These are phyloP conservation scores for Lobophora halterata DNA, from an alignment of 2,888 invertebrate species.

Conservation along the genomic window DNA sequence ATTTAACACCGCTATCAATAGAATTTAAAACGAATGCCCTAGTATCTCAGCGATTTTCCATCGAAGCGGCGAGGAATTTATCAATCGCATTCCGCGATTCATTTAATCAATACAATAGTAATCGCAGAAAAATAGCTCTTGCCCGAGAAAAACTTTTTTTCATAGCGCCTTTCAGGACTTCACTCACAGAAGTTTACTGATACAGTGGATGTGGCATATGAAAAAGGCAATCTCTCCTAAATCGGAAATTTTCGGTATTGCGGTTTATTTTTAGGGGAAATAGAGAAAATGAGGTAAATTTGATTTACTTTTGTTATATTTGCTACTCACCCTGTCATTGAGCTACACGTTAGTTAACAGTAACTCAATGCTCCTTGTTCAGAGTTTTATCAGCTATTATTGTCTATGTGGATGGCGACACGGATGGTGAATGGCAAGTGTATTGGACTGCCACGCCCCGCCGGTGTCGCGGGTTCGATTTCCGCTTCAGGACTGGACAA, in stretches of 20 bases:
- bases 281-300: too few relatives aligned
- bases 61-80: constrained; percentile 29
- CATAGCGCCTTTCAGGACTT: constrained; percentile 48
- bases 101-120: constrained; percentile 61
- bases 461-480: too few relatives aligned
- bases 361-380: too few relatives aligned
- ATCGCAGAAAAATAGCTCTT: constrained; percentile 61
- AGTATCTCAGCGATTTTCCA: constrained; percentile 24
- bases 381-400: too few relatives aligned
- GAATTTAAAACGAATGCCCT: constrained; percentile 30
- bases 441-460: too few relatives aligned
- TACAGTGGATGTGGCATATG: constrained; percentile 4
- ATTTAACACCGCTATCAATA: constrained; percentile 23
- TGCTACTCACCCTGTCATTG: too few relatives aligned
- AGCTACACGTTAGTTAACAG: too few relatives aligned
- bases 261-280: too few relatives aligned
- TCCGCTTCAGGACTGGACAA: too few relatives aligned
- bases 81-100: constrained; percentile 36
- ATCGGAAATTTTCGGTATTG: not conserved
- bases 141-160: constrained; percentile 64
- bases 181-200: constrained; percentile 24
- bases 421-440: too few relatives aligned
- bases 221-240: not conserved
- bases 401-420: too few relatives aligned
- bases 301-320: too few relatives aligned